phyloP scores from a whole-genome alignment of 2,797 vertebrate species.

The Poecilia picta region DNA sequence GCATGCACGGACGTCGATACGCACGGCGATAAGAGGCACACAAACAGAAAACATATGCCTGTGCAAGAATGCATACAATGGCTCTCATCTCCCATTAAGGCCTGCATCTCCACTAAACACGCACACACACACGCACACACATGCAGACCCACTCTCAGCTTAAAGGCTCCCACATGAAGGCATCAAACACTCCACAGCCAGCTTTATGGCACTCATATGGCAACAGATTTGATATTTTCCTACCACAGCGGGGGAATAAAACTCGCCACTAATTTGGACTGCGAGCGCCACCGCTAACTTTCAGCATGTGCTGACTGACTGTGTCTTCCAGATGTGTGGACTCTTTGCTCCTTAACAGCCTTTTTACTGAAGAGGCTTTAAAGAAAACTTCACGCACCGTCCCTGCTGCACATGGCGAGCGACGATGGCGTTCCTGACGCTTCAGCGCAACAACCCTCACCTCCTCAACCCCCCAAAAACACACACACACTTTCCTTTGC shows the following conservation, averaged over 20 bases:
- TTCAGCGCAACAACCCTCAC: constrained; percentile 38
- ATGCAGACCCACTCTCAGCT: constrained; percentile 58
- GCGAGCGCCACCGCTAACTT: constrained; percentile 84
- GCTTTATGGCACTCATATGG: constrained; percentile 88
- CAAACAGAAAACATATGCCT: constrained; percentile 48
- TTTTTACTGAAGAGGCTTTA: constrained; percentile 73
- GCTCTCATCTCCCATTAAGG: constrained; percentile 63
- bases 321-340: constrained; percentile 85
- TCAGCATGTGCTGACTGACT: constrained; percentile 82
- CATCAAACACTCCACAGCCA: constrained; percentile 84
- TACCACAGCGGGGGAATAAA: constrained; percentile 87
- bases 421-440: constrained; percentile 50
- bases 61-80: constrained; percentile 66
- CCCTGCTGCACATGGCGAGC: constrained; percentile 51
- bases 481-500: constrained; percentile 22
- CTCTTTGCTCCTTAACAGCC: constrained; percentile 79
- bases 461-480: too few relatives aligned
- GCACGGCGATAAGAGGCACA: constrained; percentile 43
- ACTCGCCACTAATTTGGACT: constrained; percentile 88
- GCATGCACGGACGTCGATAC: constrained; percentile 19
- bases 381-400: constrained; percentile 65
- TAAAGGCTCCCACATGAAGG: constrained; percentile 86
- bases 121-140: constrained; percentile 19
- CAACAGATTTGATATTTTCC: constrained; percentile 88
- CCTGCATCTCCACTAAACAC: constrained; percentile 60